Evolutionary conservation across 2,888 invertebrate genomes (phyloP).

Genomic region (Zaprionus lineosus): DNA sequence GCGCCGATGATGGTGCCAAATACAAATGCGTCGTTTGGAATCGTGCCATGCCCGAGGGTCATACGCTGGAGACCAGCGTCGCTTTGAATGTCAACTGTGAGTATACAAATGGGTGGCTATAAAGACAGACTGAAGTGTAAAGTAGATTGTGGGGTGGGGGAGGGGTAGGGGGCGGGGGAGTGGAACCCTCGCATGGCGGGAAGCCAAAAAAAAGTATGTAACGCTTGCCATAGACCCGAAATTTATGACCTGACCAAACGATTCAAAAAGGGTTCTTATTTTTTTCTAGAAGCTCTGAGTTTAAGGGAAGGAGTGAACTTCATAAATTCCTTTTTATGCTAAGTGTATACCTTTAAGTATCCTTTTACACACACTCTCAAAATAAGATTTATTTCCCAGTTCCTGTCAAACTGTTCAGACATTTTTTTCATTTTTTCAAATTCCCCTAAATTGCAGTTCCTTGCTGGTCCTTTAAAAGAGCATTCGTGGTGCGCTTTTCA

Average conservation of each 20-base stretch:
- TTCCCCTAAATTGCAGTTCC: no score
- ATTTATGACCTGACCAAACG: conserved; percentile 54
- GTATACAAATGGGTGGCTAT: conserved; percentile 81
- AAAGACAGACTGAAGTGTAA: background rate
- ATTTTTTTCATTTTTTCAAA: no score
- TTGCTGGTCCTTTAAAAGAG: no score
- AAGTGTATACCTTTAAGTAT: no score
- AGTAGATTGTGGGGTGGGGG: background rate
- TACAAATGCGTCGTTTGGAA: conserved; percentile 95
- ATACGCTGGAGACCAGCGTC: conserved; percentile 90
- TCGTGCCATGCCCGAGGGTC: conserved; percentile 92
- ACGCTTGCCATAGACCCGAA: conserved; percentile 34
- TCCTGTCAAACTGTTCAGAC: no score
- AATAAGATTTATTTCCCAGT: no score
- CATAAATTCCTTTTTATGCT: no score
- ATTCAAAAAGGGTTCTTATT: conserved; percentile 8
- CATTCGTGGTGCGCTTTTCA: conserved; percentile 13
- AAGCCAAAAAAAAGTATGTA: conserved; percentile 18
- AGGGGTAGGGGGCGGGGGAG: background rate
- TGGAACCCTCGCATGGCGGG: conserved; percentile 1
- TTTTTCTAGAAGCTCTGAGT: no score
- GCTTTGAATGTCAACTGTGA: conserved; percentile 95
- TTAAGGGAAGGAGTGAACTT: no score
- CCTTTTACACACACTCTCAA: no score
- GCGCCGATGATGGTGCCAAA: conserved; percentile 92